These are phyloP conservation scores for Tholera decimalis DNA, from an alignment of 2,888 invertebrate species.

Conservation along the genomic window DNA sequence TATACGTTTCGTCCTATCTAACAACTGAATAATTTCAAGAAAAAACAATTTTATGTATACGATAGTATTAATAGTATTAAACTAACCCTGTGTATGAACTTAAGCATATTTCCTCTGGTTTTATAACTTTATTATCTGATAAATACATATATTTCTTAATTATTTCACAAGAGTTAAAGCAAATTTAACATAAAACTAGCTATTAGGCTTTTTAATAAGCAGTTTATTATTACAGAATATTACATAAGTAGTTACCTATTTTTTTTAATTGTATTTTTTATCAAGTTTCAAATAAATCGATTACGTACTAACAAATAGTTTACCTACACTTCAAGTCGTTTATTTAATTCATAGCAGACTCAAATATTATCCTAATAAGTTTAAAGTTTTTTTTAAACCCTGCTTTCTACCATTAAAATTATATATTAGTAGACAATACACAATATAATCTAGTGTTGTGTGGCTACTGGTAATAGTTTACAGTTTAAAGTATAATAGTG, in stretches of 20 bases:
- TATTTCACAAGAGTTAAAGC: no score
- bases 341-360: neutral
- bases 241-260: neutral
- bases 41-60: neutral
- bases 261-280: neutral
- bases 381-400: neutral
- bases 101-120: no score
- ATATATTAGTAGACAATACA: neutral
- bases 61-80: neutral
- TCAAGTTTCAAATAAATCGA: neutral
- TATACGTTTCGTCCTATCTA: neutral
- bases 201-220: neutral
- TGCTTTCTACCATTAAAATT: neutral
- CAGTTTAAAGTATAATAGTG: slow-evolving; percentile 43
- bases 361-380: neutral
- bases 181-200: no score
- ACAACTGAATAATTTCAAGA: neutral
- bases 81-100: neutral
- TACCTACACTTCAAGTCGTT: neutral
- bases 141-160: no score
- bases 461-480: slow-evolving; percentile 32
- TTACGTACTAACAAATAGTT: neutral
- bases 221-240: neutral
- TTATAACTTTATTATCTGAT: neutral
- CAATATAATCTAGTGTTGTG: neutral